A percentile compares a stretch with the other conserved stretches of the same genome.
phyloP scores from a whole-genome alignment of 53 echinoderm and acorn worm genomes.

The Zoroaster sp. region DNA sequence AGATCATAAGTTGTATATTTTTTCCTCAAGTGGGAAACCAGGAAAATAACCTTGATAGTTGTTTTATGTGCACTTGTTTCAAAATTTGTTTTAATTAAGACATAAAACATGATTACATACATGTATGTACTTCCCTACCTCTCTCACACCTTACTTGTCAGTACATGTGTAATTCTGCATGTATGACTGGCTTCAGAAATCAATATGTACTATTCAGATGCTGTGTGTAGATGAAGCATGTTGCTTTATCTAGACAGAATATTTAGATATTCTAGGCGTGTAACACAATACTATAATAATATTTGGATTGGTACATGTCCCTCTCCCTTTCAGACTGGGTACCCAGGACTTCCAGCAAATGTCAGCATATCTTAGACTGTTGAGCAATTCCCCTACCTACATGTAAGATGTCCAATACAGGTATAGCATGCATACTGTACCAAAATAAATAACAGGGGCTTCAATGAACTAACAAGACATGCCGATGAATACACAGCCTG shows the following conservation, averaged over 20 bases:
- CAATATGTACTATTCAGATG: constrained; percentile 10
- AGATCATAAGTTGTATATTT: too few relatives aligned
- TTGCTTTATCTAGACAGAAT: background rate
- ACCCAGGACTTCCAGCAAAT: background rate
- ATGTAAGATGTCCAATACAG: background rate
- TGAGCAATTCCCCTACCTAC: background rate
- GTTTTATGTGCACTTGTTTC: too few relatives aligned
- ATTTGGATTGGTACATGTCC: constrained; percentile 13
- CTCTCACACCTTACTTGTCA: background rate
- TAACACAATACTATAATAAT: constrained; percentile 26
- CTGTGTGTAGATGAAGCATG: background rate
- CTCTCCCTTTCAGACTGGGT: background rate
- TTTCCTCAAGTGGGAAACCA: too few relatives aligned
- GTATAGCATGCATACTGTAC: background rate
- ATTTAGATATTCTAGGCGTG: background rate
- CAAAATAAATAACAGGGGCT: background rate
- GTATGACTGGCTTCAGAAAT: background rate
- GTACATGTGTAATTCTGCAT: background rate
- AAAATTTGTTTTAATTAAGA: background rate
- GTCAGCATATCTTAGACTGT: background rate
- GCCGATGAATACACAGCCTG: background rate
- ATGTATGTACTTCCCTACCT: too few relatives aligned
- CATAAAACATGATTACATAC: background rate
- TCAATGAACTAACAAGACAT: background rate
- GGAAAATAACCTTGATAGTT: too few relatives aligned